Evolutionary conservation across 2,797 vertebrate species (phyloP).

Genomic region (Bryconaethiops microstoma): DNA sequence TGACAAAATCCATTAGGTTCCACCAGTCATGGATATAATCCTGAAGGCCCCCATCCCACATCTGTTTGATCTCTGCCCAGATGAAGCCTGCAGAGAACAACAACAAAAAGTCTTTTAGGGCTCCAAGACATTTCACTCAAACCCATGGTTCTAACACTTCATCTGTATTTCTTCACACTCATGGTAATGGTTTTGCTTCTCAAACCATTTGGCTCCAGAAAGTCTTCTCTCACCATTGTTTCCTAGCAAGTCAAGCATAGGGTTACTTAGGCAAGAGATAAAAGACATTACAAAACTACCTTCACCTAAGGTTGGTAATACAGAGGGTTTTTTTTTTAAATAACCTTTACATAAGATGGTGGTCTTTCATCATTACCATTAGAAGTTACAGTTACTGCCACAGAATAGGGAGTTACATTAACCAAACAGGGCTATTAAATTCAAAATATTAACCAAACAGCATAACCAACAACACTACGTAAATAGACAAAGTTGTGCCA

Average conservation of each 20-base stretch:
- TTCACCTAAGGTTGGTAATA: background rate
- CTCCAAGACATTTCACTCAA: background rate
- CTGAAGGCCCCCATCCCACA: constrained; percentile 99
- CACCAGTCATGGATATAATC: constrained; percentile 99
- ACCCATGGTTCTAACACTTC: background rate
- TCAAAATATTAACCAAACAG: background rate
- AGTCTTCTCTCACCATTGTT: background rate
- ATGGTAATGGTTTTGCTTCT: constrained; percentile 15
- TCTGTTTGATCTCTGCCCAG: constrained; percentile 99
- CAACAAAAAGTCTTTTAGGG: background rate
- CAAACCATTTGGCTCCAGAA: background rate
- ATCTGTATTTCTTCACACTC: constrained; percentile 16
- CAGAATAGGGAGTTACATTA: background rate
- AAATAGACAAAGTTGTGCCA: background rate
- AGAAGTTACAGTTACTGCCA: background rate
- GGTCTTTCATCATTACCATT: background rate
- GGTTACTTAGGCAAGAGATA: background rate
- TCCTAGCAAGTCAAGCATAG: background rate
- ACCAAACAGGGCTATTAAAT: background rate
- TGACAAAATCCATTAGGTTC: constrained; percentile 99
- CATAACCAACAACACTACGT: background rate
- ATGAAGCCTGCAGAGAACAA: constrained; percentile 86
- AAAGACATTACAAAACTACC: background rate
- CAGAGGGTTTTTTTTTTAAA: background rate
- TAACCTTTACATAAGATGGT: background rate